A percentile compares a stretch with the other conserved stretches of the same genome.
These are phyloP conservation scores for Epizoanthus illoricatus DNA, from an alignment of 92 coral and sea anemone species.

Conservation along the genomic window DNA sequence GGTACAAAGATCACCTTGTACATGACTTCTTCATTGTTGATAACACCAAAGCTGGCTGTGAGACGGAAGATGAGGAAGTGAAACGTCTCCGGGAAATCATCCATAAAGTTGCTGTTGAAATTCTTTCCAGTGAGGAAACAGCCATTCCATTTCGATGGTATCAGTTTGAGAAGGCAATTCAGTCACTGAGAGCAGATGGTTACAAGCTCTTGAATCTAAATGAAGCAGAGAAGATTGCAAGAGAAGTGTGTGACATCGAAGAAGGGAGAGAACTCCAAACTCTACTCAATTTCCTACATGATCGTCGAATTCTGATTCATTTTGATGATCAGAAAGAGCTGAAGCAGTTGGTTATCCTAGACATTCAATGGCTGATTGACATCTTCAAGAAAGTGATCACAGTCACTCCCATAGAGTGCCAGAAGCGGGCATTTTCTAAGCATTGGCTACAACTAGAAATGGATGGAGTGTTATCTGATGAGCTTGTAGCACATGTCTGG, in stretches of 20 bases:
- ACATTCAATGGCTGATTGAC: conserved; percentile 66
- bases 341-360: conserved; percentile 43
- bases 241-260: conserved; percentile 20
- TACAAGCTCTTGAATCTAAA: conserved; percentile 35
- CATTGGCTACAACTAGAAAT: conserved; percentile 49
- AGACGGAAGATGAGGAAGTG: conserved; percentile 35
- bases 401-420: conserved; percentile 28
- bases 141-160: conserved; percentile 55
- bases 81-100: conserved; percentile 42
- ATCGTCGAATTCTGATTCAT: conserved; percentile 57
- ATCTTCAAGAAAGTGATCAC: conserved; percentile 64
- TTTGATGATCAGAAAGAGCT: conserved; percentile 43
- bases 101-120: conserved; percentile 33
- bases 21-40: conserved; percentile 48
- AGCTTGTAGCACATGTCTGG: conserved; percentile 45
- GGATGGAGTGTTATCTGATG: conserved; percentile 42
- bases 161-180: conserved; percentile 54
- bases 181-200: conserved; percentile 30
- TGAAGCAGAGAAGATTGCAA: conserved; percentile 47
- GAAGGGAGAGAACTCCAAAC: conserved; percentile 40
- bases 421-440: conserved; percentile 25
- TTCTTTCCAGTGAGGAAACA: conserved; percentile 20
- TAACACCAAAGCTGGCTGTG: conserved; percentile 47
- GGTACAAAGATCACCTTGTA: conserved; percentile 25
- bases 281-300: conserved; percentile 55